These are phyloP conservation scores for Actinia tenebrosa DNA, from an alignment of 64 coral and sea anemone species.

Conservation along the genomic window DNA sequence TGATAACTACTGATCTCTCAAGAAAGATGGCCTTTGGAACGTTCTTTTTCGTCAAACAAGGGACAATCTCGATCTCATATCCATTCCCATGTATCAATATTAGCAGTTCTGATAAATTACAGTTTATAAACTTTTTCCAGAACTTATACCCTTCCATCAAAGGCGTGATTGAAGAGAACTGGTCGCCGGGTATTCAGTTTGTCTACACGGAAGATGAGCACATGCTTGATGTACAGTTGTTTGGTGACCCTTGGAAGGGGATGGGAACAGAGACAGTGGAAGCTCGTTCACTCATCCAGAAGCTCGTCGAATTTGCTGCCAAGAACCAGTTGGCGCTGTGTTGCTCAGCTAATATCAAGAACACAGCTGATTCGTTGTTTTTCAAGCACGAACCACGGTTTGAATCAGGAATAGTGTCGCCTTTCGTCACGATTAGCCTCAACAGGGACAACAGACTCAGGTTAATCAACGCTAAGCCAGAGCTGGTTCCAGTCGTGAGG, in stretches of 20 bases:
- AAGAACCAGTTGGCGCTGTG: constrained; percentile 41
- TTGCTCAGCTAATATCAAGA: constrained; percentile 69
- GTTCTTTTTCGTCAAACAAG: constrained; percentile 67
- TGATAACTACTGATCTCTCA: constrained; percentile 42
- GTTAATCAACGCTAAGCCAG: constrained; percentile 52
- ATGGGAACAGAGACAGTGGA: constrained; percentile 46
- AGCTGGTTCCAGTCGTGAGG: constrained; percentile 49
- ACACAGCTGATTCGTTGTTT: constrained; percentile 50
- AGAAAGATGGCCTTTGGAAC: constrained; percentile 47
- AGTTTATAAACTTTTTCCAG: constrained; percentile 64
- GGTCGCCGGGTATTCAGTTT: constrained; percentile 70
- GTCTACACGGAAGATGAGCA: constrained; percentile 38
- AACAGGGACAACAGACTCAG: constrained; percentile 58
- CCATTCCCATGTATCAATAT: constrained; percentile 67
- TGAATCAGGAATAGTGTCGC: neutral
- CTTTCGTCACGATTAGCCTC: constrained; percentile 48
- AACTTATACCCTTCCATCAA: constrained; percentile 46
- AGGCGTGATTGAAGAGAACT: constrained; percentile 37
- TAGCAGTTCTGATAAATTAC: constrained; percentile 68
- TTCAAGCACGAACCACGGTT: constrained; percentile 72
- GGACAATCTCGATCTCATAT: neutral
- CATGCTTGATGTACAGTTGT: constrained; percentile 56
- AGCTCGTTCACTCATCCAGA: constrained; percentile 48
- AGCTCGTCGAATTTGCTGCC: constrained; percentile 34
- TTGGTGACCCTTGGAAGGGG: constrained; percentile 62